These are phyloP conservation scores for Steatocranus sp. DNA, from an alignment of 2,797 vertebrate species.

Conservation along the genomic window DNA sequence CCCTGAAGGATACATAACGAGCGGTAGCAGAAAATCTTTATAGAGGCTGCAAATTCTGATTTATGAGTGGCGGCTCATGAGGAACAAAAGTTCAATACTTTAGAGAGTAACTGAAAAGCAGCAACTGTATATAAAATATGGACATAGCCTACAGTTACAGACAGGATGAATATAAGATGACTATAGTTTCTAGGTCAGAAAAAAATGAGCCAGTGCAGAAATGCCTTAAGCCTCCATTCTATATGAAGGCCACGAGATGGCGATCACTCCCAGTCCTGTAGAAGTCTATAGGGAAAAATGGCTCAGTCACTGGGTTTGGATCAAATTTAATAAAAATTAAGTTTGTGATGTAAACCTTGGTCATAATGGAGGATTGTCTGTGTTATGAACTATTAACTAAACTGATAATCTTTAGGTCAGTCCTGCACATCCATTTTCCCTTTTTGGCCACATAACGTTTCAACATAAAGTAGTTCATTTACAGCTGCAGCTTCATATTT, in stretches of 20 bases:
- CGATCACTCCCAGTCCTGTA: neutral
- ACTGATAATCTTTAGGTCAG: fast-evolving
- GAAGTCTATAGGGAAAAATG: neutral
- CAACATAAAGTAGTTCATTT: neutral
- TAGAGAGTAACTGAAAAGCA: neutral
- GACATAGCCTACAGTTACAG: neutral
- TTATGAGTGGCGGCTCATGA: neutral
- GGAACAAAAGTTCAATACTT: neutral
- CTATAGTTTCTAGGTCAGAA: neutral
- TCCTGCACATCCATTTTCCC: fast-evolving
- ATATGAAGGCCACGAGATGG: neutral
- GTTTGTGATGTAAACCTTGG: neutral
- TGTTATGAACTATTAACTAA: neutral
- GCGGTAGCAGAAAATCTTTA: neutral
- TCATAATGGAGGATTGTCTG: neutral
- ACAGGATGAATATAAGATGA: neutral
- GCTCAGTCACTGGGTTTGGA: neutral
- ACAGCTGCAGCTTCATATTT: neutral
- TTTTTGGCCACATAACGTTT: neutral
- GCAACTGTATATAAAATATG: neutral
- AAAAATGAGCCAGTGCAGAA: neutral
- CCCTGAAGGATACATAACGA: constrained; percentile 61
- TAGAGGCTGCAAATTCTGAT: fast-evolving
- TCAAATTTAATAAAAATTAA: neutral
- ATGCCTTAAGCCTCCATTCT: neutral